Evolutionary conservation across 2,888 invertebrate species (phyloP), one percentile per base, ranked within the genome.

Genomic region (Stenoptilia bipunctidactyla): DNA sequence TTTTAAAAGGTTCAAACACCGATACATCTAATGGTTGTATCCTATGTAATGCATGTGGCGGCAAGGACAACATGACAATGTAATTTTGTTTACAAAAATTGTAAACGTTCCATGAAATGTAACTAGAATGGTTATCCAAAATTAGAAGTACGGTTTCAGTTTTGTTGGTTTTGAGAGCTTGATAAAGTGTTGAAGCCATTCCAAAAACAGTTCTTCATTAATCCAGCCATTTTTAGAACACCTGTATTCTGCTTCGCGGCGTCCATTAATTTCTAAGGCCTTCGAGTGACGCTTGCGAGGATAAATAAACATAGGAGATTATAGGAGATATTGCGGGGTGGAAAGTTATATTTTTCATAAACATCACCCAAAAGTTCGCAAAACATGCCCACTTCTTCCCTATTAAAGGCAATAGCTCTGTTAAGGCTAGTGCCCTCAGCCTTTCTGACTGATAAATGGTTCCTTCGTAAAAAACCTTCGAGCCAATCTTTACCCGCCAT

Each of bases 191-290:
- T 33, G 6, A 9, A 33, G n/a, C 8, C 33, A 33, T 9, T n/a
- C 12, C 12, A 33, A 3, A 33, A 33, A 33, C 8, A 33, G 12
- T n/a, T 33, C 33, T 33, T 33, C 33, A 33, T 33, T 33, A n/a
- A 48, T 55, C 58, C 55, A 52, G 2, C 45, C 43, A 42, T 44
- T 45, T 20, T 49, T 38, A 10, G 55, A 54, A 39, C 50, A 55
- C 36, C 39, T 42, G 39, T 55, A 56, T 27, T 45, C 10, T n/a
- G 45, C 42, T 13, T 42, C 42, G 15, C 27, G 20, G 14, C 45
- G 45, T 12, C 44, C 45, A 41, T 50, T 50, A 38, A 42, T 43
- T 44, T 48, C 47, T 25, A 51, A 44, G 27, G 39, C 12, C 1
- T 34, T 20, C 34, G 38, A 39, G 13, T 38, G 37, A 30, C 46